phyloP scores from a whole-genome alignment of 2,888 invertebrate species.

The Dione juno region DNA sequence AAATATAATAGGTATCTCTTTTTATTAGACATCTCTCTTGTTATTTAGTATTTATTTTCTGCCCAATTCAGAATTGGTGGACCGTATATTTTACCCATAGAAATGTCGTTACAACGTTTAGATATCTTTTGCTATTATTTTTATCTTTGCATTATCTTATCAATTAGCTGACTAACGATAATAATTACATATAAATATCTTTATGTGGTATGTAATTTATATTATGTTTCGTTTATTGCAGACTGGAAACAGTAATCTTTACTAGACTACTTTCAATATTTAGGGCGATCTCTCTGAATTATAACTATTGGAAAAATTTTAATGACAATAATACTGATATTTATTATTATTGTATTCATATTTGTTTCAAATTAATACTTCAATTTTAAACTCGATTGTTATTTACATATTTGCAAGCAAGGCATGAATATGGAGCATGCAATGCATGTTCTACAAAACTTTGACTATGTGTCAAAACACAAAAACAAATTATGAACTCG shows the following conservation, averaged over 20 bases:
- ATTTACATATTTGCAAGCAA: neutral
- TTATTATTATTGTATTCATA: neutral
- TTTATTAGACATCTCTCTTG: too few relatives aligned
- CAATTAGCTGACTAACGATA: neutral
- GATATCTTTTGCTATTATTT: neutral
- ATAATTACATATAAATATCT: neutral
- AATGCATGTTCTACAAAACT: neutral
- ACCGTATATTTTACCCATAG: neutral
- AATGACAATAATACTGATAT: neutral
- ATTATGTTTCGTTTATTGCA: neutral
- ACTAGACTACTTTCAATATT: neutral
- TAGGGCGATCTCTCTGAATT: neutral
- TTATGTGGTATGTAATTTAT: neutral
- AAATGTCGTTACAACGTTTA: neutral
- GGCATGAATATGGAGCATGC: neutral
- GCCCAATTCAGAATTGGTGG: too few relatives aligned
- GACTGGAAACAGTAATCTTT: too few relatives aligned
- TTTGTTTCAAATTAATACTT: neutral
- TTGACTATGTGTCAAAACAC: neutral
- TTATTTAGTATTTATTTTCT: too few relatives aligned
- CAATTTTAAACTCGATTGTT: neutral
- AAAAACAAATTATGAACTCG: neutral
- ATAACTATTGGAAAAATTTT: neutral
- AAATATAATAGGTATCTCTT: too few relatives aligned
- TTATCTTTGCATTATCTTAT: slow-evolving; percentile 3